Base-by-base conservation (phyloP, 2,888 invertebrate genomes). In the Cryptophagus acutangulus region DNA sequence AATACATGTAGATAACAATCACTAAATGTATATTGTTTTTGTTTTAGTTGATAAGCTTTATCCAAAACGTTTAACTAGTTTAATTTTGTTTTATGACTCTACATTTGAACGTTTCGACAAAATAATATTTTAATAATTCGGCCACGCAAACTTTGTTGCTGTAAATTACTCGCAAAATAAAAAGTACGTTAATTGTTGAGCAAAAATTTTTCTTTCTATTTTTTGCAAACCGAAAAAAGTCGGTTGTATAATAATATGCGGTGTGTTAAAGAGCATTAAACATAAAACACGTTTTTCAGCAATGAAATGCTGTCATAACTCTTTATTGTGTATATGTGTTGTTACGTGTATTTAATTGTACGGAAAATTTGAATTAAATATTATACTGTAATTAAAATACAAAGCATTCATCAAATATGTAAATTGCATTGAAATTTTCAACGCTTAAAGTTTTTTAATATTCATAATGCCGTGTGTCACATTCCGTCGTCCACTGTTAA, bases 361-460 rank as follows among this genome's bases (percentile, higher is more conserved):
- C 62, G 65, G 67, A 66, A 69, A 69, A 69, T 67, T 65, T 65
- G 68, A 67, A 67, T 69, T 69, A 67, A 69, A 69, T 69, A 69
- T 68, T 64, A 67, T 64, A 66, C 64, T 58, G 64, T 65, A 68
- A 69, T 69, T 68, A 68, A 69, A 69, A 69, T 66, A 69, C 68
- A 68, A 67, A 69, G 68, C 68, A 58, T 65, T 66, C 69, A 67
- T 69, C 68, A 67, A 67, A 67, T 67, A 69, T 69, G 68, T 51
- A 67, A 66, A 69, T 68, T 62, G 64, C 64, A 65, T 65, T 66
- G 64, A 64, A 68, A 66, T 63, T 67, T 69, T 66, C 65, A 64
- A 58, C 66, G 64, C 62, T 63, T 63, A 63, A 66, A 64, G 54
- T 67, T 67, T 68, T 69, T 68, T 66, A 67, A 67, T 67, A 67